Evolutionary conservation across 2,113 vertebrate genomes (phyloP).

Genomic region (Carollia perspicillata): DNA sequence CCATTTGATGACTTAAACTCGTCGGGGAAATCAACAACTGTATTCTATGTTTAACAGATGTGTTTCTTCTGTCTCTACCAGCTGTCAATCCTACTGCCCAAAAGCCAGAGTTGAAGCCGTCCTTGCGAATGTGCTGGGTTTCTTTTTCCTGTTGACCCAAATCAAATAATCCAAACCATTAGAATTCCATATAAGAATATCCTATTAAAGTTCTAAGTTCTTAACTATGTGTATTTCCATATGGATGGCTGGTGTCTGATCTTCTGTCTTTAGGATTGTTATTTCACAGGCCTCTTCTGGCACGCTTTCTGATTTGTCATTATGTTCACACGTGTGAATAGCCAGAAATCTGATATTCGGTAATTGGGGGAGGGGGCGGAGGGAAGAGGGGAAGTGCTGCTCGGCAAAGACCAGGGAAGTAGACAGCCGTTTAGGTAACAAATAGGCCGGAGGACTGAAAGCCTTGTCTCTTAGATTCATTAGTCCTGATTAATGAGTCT

Average conservation of each 20-base stretch:
- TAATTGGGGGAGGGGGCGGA: background rate
- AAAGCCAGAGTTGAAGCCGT: background rate
- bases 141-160: background rate
- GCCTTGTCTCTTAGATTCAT: background rate
- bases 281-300: background rate
- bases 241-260: background rate
- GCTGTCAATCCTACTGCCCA: background rate
- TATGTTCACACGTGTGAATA: background rate
- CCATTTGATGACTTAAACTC: background rate
- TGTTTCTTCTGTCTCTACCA: background rate
- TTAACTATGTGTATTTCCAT: background rate
- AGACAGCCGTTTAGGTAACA: background rate
- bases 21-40: background rate
- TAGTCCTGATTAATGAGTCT: background rate
- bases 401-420: background rate
- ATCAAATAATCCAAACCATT: background rate
- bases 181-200: background rate
- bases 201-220: background rate
- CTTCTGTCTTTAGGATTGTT: background rate
- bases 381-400: background rate
- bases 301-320: background rate
- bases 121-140: background rate
- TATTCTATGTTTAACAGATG: background rate
- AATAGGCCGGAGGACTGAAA: background rate
- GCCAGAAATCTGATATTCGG: background rate